Evolutionary conservation across 2,113 vertebrate genomes (phyloP), one percentile per base, ranked within the genome.

Genomic region (Egretta garzetta): DNA sequence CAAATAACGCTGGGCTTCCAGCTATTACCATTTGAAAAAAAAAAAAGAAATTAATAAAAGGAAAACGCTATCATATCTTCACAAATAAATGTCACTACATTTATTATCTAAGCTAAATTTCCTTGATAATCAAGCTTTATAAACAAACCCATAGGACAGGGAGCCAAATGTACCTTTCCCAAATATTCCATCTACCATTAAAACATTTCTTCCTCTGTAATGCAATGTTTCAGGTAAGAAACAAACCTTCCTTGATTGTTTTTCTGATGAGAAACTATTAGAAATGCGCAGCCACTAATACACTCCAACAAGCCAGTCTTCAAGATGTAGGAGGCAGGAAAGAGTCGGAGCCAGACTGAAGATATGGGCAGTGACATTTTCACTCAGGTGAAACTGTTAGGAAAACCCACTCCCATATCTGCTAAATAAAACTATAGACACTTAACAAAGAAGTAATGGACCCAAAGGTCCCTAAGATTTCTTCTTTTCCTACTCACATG

Each of bases 1-100:
- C 41, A 84, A 94, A 86, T 74, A 94, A 84, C 70, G 6, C 52
- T 3, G 27, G 30, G 52, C 64, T 97, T 92, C 83, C 91, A 90
- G 56, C 64, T 91, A 76, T 11, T 87, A 41, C 92, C 58, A 55
- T 14, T 13, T 9, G 62, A 49, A 68, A 87, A 80, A 49, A 49
- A 68, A 87, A 80, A 85, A 43, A 80, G 16, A 41, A 72, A 59
- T 10, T 1, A 77, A 75, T 84, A 71, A 71, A 88, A 88, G 37
- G 80, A 80, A 92, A 89, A 63, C 1, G 5, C 8, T 39, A 17
- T 72, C 33, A 2, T 11, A 10, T 5, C 19, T 26, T 77, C 68
- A 81, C 68, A 91, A 95, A 79, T 16, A 90, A 93, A 86, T 16
- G 14, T 6, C 0, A 0, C 27, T 37, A 13, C 1, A 4, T 63